phyloP scores from a whole-genome alignment of 2,113 vertebrate genomes.

The Ceuthmochares aereus region DNA sequence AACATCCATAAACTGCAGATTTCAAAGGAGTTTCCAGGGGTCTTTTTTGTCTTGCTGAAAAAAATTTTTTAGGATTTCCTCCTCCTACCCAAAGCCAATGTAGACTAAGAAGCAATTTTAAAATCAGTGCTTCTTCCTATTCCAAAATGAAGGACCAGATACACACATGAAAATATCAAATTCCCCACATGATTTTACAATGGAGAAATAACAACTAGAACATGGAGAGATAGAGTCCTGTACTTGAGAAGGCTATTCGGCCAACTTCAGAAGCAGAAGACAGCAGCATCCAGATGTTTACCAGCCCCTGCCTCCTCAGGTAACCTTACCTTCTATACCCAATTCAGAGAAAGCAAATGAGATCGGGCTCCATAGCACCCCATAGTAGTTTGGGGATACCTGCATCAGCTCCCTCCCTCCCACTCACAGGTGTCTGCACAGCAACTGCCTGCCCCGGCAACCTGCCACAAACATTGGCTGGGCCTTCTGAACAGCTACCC shows the following conservation, averaged over 20 bases:
- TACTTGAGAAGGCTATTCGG: background rate
- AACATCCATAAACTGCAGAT: background rate
- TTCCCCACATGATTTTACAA: background rate
- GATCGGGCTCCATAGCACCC: background rate
- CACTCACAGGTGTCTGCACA: background rate
- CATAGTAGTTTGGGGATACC: background rate
- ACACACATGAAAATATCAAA: background rate
- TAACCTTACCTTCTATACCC: background rate
- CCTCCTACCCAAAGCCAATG: background rate
- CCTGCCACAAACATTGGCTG: background rate
- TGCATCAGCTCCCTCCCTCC: background rate
- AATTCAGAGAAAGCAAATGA: fast-evolving
- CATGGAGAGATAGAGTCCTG: background rate
- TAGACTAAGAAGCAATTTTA: background rate
- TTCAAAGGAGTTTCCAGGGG: background rate
- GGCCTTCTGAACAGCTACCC: background rate
- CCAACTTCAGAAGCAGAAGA: background rate
- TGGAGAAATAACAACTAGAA: background rate
- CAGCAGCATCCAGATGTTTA: background rate
- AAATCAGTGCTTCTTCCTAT: background rate
- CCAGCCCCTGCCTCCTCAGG: background rate
- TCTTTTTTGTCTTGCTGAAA: background rate
- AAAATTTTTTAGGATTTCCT: background rate
- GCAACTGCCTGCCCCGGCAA: background rate
- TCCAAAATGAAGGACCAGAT: background rate